Percentiles rank a stretch among this genome's conserved stretches.
Evolutionary conservation across 2,113 vertebrate species (phyloP).

Genomic region (Odontophorus gujanensis): DNA sequence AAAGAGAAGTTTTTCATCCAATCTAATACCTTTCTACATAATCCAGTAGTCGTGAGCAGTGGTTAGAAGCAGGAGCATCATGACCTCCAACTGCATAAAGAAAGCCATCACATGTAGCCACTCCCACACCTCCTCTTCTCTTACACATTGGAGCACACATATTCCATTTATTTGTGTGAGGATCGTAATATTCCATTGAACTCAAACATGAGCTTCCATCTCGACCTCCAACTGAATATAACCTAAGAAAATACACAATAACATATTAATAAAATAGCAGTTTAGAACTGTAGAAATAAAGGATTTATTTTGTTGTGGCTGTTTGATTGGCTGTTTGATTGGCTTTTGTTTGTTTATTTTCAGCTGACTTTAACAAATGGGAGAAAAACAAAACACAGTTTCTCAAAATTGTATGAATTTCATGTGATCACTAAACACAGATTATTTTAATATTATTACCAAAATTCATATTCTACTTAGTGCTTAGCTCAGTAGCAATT

Average conservation of each 20-base stretch:
- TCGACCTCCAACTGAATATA: conserved; percentile 84
- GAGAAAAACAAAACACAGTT: background rate
- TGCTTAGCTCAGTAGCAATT: background rate
- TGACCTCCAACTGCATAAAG: conserved; percentile 94
- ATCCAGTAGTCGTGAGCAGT: conserved; percentile 92
- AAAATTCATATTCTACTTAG: background rate
- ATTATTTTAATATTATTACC: background rate
- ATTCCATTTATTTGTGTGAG: conserved; percentile 85
- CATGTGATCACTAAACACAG: background rate
- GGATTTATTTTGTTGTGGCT: background rate
- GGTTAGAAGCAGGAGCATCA: conserved; percentile 92
- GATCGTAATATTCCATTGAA: conserved; percentile 85
- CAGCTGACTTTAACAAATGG: background rate
- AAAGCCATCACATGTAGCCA: conserved; percentile 92
- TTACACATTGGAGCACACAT: conserved; percentile 86
- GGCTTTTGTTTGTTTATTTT: background rate
- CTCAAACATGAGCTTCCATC: conserved; percentile 85
- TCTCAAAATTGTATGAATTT: background rate
- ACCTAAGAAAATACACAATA: conserved; percentile 63
- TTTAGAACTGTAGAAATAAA: background rate
- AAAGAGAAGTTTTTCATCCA: background rate
- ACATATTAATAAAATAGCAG: background rate
- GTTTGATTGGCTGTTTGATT: too few species aligned
- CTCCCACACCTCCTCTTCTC: conserved; percentile 91
- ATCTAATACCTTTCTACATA: conserved; percentile 90